These are phyloP conservation scores for Drosophila suzukii DNA, from an alignment of 1,140 invertebrate species.

Conservation along the genomic window DNA sequence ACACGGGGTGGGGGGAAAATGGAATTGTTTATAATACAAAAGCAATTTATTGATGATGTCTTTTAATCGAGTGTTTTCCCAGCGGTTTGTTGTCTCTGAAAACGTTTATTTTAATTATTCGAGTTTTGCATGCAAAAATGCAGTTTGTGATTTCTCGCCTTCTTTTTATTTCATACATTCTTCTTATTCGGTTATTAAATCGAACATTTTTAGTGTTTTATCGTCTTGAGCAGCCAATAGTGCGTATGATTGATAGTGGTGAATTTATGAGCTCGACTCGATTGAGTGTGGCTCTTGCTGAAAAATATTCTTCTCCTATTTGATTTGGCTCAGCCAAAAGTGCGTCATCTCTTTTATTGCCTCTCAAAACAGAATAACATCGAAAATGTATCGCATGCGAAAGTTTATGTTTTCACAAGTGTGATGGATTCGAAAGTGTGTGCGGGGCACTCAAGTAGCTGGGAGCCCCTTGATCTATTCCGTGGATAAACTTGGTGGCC, in stretches of 20 bases:
- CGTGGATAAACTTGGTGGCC: conserved; percentile 9
- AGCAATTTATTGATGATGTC: conserved; percentile 67
- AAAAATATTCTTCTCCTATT: conserved; percentile 31
- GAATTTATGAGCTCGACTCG: conserved; percentile 34
- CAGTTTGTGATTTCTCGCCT: conserved; percentile 10
- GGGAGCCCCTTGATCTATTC: conserved; percentile 13
- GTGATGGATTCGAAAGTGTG: conserved; percentile 56
- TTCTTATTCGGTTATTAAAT: conserved; percentile 3
- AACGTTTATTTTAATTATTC: conserved; percentile 77
- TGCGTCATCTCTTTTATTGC: conserved; percentile 6
- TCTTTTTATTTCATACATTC: conserved; percentile 21
- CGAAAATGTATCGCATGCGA: conserved; percentile 12
- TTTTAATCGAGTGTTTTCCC: conserved; percentile 57
- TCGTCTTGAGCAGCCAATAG: conserved; percentile 31
- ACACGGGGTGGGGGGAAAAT: conserved; percentile 16
- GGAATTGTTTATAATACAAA: conserved; percentile 65
- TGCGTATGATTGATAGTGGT: conserved; percentile 52
- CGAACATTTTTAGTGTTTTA: background rate
- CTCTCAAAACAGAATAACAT: conserved; percentile 30
- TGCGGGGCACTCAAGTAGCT: conserved; percentile 25
- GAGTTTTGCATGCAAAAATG: conserved; percentile 34
- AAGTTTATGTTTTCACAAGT: conserved; percentile 46
- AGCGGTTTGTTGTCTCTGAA: conserved; percentile 52
- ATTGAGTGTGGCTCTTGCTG: conserved; percentile 45
- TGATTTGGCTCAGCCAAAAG: conserved; percentile 13